Conservation (phyloP, 2,888 invertebrate genomes). For the Drosophila pseudotalamancana region DNA sequence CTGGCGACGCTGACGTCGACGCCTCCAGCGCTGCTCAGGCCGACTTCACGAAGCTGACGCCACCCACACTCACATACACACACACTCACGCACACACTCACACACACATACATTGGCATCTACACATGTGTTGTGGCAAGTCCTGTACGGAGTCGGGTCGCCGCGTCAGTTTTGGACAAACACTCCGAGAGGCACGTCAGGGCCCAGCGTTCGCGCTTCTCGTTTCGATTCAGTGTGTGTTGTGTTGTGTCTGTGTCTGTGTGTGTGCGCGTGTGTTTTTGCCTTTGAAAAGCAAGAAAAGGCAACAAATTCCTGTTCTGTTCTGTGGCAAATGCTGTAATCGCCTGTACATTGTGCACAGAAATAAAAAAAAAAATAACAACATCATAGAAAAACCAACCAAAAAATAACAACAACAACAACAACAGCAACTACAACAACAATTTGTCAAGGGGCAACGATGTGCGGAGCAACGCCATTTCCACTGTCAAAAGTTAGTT, state of each 20-base stretch:
- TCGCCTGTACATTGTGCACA: conserved; percentile 55
- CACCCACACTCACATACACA: conserved; percentile 24
- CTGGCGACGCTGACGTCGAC: conserved; percentile 13
- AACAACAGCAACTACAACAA: conserved; percentile 26
- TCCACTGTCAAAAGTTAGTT: conserved; percentile 70
- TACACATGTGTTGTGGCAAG: conserved; percentile 20
- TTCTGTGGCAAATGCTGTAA: conserved; percentile 68
- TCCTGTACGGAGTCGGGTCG: conserved; percentile 40
- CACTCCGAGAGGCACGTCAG: conserved; percentile 84
- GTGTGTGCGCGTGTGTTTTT: conserved; percentile 38
- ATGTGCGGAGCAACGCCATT: conserved; percentile 39
- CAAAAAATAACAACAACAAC: conserved; percentile 15
- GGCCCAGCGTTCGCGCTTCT: conserved; percentile 81
- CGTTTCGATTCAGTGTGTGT: conserved; percentile 72
- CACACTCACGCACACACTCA: not conserved
- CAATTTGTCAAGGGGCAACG: conserved; percentile 10
- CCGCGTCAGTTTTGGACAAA: conserved; percentile 82
- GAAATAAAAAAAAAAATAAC: conserved; percentile 17
- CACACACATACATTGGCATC: not conserved
- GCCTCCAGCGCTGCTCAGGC: conserved; percentile 16
- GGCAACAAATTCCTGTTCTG: conserved; percentile 47
- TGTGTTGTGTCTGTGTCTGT: conserved; percentile 45
- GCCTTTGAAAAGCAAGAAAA: conserved; percentile 49
- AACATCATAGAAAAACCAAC: conserved; percentile 34
- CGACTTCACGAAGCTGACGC: conserved; percentile 20